phyloP scores from a whole-genome alignment of 2,797 vertebrate species.

The Limosa lapponica region DNA sequence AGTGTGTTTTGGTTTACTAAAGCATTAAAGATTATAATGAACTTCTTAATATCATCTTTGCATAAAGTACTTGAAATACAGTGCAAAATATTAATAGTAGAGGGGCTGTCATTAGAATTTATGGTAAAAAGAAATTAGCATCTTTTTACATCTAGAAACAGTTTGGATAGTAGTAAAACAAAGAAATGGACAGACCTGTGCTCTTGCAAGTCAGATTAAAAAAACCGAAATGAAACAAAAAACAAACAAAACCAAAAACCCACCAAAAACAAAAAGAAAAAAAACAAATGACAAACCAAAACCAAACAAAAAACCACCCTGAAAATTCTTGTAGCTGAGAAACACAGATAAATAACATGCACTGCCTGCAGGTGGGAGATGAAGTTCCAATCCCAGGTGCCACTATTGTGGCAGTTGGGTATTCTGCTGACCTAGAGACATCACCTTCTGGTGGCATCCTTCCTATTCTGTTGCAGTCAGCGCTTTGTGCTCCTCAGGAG shows the following conservation, averaged over 20 bases:
- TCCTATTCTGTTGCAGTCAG: neutral
- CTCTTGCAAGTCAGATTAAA: neutral
- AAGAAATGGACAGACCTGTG: neutral
- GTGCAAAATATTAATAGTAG: neutral
- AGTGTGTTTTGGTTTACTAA: neutral
- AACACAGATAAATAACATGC: neutral
- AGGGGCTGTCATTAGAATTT: neutral
- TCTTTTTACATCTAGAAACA: neutral
- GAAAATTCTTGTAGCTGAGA: neutral
- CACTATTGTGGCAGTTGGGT: neutral
- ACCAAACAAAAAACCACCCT: no score
- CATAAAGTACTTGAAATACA: neutral
- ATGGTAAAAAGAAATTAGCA: fast-evolving
- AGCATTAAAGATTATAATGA: neutral
- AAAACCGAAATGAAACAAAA: neutral
- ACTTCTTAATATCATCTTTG: neutral
- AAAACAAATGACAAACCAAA: neutral
- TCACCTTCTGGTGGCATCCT: neutral
- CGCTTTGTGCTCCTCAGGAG: neutral
- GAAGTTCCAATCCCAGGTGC: neutral
- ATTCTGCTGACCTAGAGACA: neutral
- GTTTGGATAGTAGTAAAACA: neutral
- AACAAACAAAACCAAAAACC: neutral
- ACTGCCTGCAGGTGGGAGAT: neutral
- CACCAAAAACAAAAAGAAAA: no score